Base-by-base conservation (phyloP, 1,140 invertebrate species). In the Heliothis virescens region DNA sequence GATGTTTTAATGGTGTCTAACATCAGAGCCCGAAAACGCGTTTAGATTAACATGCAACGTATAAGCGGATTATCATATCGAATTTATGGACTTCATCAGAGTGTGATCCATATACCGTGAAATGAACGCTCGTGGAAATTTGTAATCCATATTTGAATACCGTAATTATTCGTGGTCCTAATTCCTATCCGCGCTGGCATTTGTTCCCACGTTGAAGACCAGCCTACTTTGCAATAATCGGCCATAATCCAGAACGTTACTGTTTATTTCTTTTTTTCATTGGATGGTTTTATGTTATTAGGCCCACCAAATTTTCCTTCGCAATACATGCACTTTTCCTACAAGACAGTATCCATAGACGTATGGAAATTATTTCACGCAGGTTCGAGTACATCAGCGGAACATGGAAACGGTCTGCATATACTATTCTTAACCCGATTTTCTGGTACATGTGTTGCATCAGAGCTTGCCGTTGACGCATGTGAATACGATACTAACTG, bases 391-490 rank as follows among this genome's bases (percentile, higher is more conserved):
- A 52, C 47, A 50, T 69, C 65, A 65, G 41, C 34, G 62, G 18
- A 69, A 52, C 67, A 71, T 52, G 67, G 48, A 71, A 52, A 52
- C 67, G 67, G 18, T 71, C 48, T 76, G 74, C 41, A 76, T 48
- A 76, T 76, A 76, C 60, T 62, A 69, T 75, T 76, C 50, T 79
- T 76, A 72, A 79, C 73, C 59, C 79, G 65, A 72, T 78, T 80
- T 81, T 79, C 82, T 63, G 48, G 81, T 87, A 75, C 71, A 83
- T 79, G 73, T 75, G 83, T 87, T 88, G 85, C 87, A 85, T 88
- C 81, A 87, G 67, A 63, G 76, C 74, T 41, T 29, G 75, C 83
- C 73, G 87, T 76, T 91, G 87, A 91, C 88, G 89, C 85, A 90
- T 85, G 86, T 84, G 81, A 90, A 89, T 80, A 85, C 83, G 83